Conservation (phyloP, 2,888 invertebrate species). For the Thysanoteuthis rhombus region DNA sequence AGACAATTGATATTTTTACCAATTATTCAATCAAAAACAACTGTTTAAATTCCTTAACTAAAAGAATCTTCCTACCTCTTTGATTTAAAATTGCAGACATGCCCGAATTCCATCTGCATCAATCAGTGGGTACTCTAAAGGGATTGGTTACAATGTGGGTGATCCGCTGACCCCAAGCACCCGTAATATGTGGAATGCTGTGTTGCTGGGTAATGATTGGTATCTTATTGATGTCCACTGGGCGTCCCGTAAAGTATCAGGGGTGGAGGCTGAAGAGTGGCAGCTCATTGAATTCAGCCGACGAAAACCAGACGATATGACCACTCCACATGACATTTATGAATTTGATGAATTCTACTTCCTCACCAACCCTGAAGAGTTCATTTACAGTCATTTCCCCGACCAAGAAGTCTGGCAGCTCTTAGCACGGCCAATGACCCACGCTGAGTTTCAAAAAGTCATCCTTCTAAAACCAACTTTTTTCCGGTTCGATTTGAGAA, state of each 20-base stretch:
- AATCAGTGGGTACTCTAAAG: constrained; percentile 45
- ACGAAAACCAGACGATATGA: not conserved
- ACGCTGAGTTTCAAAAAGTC: constrained; percentile 42
- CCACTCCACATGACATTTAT: not conserved
- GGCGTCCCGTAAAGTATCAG: constrained; percentile 36
- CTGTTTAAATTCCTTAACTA: too few relatives aligned
- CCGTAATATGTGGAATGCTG: constrained; percentile 44
- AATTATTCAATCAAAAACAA: too few relatives aligned
- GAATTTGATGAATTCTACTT: constrained; percentile 42
- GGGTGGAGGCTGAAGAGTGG: constrained; percentile 21
- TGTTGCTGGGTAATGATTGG: constrained; percentile 41
- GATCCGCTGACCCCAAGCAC: constrained; percentile 35
- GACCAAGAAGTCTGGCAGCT: constrained; percentile 48
- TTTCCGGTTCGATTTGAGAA: constrained; percentile 36
- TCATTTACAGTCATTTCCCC: constrained; percentile 47
- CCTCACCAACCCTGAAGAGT: constrained; percentile 47
- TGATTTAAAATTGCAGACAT: constrained; percentile 36
- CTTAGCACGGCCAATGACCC: constrained; percentile 40
- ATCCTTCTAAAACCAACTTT: constrained; percentile 48
- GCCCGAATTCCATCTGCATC: constrained; percentile 43
- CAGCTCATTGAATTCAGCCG: not conserved
- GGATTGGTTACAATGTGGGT: constrained; percentile 45
- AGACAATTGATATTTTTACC: too few relatives aligned
- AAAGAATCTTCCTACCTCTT: not conserved
- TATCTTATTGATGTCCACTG: constrained; percentile 43